Evolutionary conservation across 2,888 invertebrate species (phyloP).

Genomic region (Drosophila monieri): DNA sequence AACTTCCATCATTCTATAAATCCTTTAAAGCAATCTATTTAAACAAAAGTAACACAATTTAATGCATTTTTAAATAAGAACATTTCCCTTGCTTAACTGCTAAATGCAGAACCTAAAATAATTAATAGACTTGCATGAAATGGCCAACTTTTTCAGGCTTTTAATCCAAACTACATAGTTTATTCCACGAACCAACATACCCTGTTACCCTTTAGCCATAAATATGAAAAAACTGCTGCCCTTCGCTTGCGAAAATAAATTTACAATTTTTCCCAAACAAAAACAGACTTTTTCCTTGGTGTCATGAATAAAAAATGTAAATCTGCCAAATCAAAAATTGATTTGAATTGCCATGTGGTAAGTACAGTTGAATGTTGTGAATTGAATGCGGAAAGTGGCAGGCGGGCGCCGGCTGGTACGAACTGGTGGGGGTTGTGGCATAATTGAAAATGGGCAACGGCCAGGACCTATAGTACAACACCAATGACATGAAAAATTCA

Average conservation of each 20-base stretch:
- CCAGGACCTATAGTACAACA: slow-evolving; percentile 36
- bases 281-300: slow-evolving; percentile 25
- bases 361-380: slow-evolving; percentile 56
- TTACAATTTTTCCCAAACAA: slow-evolving; percentile 43
- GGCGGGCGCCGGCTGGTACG: not conserved
- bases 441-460: slow-evolving; percentile 60
- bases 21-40: no score
- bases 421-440: slow-evolving; percentile 23
- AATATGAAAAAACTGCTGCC: slow-evolving; percentile 4
- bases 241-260: slow-evolving; percentile 34
- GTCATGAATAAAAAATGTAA: slow-evolving; percentile 35
- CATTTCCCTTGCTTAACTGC: no score
- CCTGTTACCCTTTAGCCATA: slow-evolving; percentile 2
- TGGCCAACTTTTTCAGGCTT: no score
- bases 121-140: no score
- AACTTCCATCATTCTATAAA: not conserved
- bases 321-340: slow-evolving; percentile 71
- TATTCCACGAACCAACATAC: not conserved
- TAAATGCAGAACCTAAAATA: no score
- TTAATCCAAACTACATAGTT: not conserved
- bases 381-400: not conserved
- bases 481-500: slow-evolving; percentile 70
- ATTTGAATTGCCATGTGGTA: slow-evolving; percentile 73
- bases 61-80: not conserved
- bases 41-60: no score